Evolutionary conservation across 30 jellyfish, hydroid and myxozoan genomes (phyloP), one percentile per base, ranked within the genome.

Genomic region (Haliclystus octoradiatus): DNA sequence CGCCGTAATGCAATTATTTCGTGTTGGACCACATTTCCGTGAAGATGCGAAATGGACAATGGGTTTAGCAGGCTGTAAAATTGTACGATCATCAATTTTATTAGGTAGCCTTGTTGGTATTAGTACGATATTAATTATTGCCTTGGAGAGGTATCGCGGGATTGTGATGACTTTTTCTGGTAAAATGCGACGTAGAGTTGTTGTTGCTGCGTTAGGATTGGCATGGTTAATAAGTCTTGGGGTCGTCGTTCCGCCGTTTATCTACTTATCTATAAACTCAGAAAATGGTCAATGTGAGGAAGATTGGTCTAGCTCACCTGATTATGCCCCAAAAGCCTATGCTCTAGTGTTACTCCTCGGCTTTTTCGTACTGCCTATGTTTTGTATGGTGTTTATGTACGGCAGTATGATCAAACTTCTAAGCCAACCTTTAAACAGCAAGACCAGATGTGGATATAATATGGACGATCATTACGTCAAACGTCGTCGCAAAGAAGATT

Each of bases 101-200:
- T 65, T 64, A 19, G 73, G 73, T 12, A 64, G 73, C 31, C 65
- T 64, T 15, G 64, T 64, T 64, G 73, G 66, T 5, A 65, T 64
- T 24, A 31, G 73, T 13, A 64, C 73, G 9, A 64, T 64, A 14
- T 65, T 64, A 19, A 29, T 64, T 13, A 64, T 64, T 15, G 73
- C 73, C 5, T 12, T 64, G 23, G 73, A 64, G 31, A 64, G 73
- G 24, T 64, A 64, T 29, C 31, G 31, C 31, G 31, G 73, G 66
- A 64, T 64, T 22, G 73, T 64, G 19, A 26, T 26, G 26, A 31
- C 73, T 22, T 24, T 64, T 22, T 13, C 63, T 22, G 26, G 31
- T 29, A 25, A 19, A 25, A 64, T 12, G 19, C 73, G 31, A 29
- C 25, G 64, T 12, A 25, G 65, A 13, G 23, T 13, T 12, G 64